These are phyloP conservation scores for Oscheius sp. DNA, from an alignment of 1,140 invertebrate species.

Conservation along the genomic window DNA sequence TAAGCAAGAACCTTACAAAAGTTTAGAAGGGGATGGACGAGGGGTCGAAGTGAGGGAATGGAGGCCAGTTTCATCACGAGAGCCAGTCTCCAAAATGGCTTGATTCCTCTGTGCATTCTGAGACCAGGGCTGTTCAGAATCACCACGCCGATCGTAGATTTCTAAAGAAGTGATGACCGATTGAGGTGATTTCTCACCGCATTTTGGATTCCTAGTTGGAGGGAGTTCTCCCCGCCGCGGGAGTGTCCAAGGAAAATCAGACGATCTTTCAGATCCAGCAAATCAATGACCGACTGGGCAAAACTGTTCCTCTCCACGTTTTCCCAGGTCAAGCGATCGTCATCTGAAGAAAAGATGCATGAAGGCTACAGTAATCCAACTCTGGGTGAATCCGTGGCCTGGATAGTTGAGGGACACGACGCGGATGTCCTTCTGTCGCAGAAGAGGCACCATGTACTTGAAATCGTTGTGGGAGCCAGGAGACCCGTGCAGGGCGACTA, in stretches of 20 bases:
- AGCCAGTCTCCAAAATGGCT: conserved; percentile 3
- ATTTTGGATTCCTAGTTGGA: conserved; percentile 22
- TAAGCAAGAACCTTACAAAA: not conserved
- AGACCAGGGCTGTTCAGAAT: conserved; percentile 19
- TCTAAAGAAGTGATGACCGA: not conserved
- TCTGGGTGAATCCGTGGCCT: conserved; percentile 5
- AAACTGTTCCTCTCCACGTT: conserved; percentile 18
- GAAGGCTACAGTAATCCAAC: not conserved
- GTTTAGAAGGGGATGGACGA: not conserved
- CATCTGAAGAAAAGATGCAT: not conserved
- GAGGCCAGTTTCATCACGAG: not conserved
- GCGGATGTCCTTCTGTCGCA: conserved; percentile 2
- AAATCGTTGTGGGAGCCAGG: conserved; percentile 29
- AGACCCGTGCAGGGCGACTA: conserved; percentile 12
- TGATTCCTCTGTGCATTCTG: conserved; percentile 2
- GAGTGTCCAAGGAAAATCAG: conserved; percentile 35
- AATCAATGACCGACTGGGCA: conserved; percentile 10
- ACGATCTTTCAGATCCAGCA: conserved; percentile 4
- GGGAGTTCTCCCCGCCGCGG: conserved; percentile 12
- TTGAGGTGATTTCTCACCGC: not conserved
- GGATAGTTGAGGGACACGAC: conserved; percentile 22
- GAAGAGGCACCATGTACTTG: conserved; percentile 2
- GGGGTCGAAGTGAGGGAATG: not conserved
- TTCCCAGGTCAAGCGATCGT: not conserved
- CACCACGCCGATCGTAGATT: conserved; percentile 16